Base-by-base conservation (phyloP, 2,888 invertebrate genomes). In the Phaonia tiefii region DNA sequence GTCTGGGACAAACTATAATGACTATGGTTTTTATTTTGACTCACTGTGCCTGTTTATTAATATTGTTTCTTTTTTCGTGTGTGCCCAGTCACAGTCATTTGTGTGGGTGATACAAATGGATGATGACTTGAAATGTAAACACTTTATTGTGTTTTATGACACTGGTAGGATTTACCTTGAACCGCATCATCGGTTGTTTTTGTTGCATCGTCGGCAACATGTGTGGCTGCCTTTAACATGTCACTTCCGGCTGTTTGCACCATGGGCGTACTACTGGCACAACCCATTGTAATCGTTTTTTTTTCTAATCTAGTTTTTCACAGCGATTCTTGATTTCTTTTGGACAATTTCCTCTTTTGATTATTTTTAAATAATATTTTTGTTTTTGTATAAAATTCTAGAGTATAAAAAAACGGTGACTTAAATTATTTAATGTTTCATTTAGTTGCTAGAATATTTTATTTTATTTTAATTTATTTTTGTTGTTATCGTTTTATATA, bases 261-360 rank as follows among this genome's bases (percentile, higher is more conserved):
- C 89, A 89, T 88, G 72, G 89, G 89, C 58, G 88, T 87, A 86
- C 89, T 89, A 84, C 88, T 86, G 70, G 89, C 89, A 81, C 89
- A 89, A 85, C 89, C 89, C 89, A 89, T 89, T 78, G 66, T 80
- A 17, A 65, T 39, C n/a, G 5, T 2, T 51, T 58, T 20, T n/a
- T 58, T 44, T 49, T 25, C 54, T 56, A 17, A 8, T n/a, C n/a
- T 46, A n/a, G 42, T 49, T 76, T 58, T 25, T 46, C 51, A 10
- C 5, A 39, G 10, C n/a, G n/a, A n/a, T n/a, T n/a, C 15, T 22
- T 51, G 25, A 44, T 22, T 72, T 63, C 17, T 13, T 26, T 58
- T 20, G 44, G 51, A 7, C 11, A 31, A 75, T 46, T 42, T n/a
- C n/a, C n/a, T n/a, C n/a, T n/a, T 11, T 63, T 15, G 39, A 44